Conservation (phyloP, 1,140 invertebrate species). For the Drosophila mojavensis region DNA sequence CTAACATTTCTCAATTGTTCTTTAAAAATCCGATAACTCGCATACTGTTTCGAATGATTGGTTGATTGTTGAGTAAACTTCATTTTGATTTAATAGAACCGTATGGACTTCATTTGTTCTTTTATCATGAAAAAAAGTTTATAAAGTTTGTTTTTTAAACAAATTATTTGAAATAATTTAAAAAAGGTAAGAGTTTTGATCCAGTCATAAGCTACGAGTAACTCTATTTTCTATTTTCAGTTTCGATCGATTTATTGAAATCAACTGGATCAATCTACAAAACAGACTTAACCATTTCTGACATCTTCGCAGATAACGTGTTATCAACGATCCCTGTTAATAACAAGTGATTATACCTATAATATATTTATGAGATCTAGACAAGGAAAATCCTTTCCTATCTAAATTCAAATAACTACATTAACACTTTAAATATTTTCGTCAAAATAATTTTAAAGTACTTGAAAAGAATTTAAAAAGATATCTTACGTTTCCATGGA, state of each 20-base stretch:
- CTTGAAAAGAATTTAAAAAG: conserved; percentile 6
- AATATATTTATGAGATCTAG: no score
- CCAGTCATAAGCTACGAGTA: no score
- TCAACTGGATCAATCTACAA: no score
- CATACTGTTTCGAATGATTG: conserved; percentile 43
- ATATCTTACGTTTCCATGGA: conserved; percentile 60
- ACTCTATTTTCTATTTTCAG: no score
- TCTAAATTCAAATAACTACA: no score
- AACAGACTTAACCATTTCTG: no score
- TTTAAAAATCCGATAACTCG: conserved; percentile 16
- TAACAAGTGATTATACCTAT: no score
- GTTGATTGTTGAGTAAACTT: conserved; percentile 34
- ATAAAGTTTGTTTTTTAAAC: conserved; percentile 18
- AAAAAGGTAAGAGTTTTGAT: no score
- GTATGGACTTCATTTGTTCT: conserved; percentile 9
- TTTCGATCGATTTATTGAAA: no score
- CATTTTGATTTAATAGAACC: conserved; percentile 34
- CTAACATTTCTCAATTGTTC: conserved; percentile 2
- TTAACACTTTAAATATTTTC: no score
- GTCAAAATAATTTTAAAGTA: not conserved
- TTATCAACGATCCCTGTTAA: not conserved
- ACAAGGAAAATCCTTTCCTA: no score
- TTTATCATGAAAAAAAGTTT: conserved; percentile 22
- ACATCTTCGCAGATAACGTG: not conserved
- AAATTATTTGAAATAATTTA: not conserved